Evolutionary conservation across 2,113 vertebrate genomes (phyloP).

Genomic region (Psammodynastes pulverulentus): DNA sequence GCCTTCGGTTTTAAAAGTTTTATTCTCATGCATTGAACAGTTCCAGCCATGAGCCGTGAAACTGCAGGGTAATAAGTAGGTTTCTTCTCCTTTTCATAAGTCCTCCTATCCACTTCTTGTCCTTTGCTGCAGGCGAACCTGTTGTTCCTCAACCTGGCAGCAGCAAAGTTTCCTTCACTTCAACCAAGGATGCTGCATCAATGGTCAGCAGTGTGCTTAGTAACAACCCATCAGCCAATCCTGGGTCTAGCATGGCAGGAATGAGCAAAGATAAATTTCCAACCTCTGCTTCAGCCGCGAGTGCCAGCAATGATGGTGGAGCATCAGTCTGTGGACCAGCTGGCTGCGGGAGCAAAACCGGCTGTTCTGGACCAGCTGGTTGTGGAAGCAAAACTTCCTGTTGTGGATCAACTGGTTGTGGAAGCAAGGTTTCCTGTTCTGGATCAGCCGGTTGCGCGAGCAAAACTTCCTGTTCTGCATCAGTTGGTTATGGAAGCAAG

Average conservation of each 20-base stretch:
- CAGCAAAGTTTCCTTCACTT: background rate
- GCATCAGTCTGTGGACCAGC: background rate
- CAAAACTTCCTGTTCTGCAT: background rate
- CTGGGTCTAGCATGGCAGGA: background rate
- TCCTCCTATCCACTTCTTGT: background rate
- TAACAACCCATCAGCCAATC: background rate
- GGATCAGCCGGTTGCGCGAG: background rate
- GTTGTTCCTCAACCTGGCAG: background rate
- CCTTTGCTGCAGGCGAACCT: background rate
- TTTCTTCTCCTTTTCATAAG: background rate
- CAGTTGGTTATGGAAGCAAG: background rate
- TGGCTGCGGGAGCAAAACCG: background rate
- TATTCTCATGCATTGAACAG: background rate
- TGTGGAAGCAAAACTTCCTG: background rate
- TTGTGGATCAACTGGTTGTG: background rate
- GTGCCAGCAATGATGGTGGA: background rate
- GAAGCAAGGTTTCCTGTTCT: background rate
- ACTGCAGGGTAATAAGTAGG: background rate
- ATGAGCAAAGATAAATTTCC: background rate
- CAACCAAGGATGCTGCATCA: background rate
- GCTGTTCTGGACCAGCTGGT: background rate
- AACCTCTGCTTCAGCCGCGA: background rate
- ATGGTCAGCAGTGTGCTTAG: background rate
- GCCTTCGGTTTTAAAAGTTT: background rate
- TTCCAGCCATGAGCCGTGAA: background rate